A percentile compares a stretch with the other conserved stretches of the same genome.
Evolutionary conservation across 2,797 vertebrate species (phyloP).

Genomic region (Acanthurus leucopareius): DNA sequence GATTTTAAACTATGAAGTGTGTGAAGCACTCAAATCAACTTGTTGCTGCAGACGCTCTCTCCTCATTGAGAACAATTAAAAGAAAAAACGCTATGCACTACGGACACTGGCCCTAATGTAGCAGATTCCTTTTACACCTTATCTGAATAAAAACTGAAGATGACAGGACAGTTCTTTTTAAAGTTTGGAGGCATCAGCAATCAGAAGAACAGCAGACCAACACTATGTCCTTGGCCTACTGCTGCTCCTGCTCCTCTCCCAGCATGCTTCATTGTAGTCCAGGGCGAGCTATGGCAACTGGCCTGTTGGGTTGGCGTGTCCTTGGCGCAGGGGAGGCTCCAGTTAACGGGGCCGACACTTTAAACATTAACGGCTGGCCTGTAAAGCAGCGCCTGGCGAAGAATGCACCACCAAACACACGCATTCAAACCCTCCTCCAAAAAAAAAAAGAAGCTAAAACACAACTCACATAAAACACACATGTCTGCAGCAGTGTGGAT

Average conservation of each 20-base stretch:
- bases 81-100: too few species aligned
- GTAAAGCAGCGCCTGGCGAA: slow-evolving; percentile 68
- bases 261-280: slow-evolving; percentile 68
- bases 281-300: slow-evolving; percentile 65
- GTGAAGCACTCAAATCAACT: too few species aligned
- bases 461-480: slow-evolving; percentile 22
- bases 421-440: neutral
- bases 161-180: slow-evolving; percentile 12
- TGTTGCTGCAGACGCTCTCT: too few species aligned
- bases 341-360: slow-evolving; percentile 69
- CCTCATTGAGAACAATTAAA: too few species aligned
- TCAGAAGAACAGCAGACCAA: slow-evolving; percentile 3
- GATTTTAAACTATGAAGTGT: too few species aligned
- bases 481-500: slow-evolving; percentile 12
- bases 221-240: slow-evolving; percentile 38
- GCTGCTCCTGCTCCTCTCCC: slow-evolving; percentile 53
- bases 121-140: neutral
- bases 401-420: slow-evolving; percentile 32
- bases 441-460: neutral
- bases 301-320: slow-evolving; percentile 56
- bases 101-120: neutral
- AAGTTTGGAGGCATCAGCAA: slow-evolving; percentile 8
- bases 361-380: slow-evolving; percentile 78
- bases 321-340: slow-evolving; percentile 60
- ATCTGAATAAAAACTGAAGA: slow-evolving; percentile 19